Base-by-base conservation (phyloP, 92 coral and sea anemone species). In the Bergia sp. region DNA sequence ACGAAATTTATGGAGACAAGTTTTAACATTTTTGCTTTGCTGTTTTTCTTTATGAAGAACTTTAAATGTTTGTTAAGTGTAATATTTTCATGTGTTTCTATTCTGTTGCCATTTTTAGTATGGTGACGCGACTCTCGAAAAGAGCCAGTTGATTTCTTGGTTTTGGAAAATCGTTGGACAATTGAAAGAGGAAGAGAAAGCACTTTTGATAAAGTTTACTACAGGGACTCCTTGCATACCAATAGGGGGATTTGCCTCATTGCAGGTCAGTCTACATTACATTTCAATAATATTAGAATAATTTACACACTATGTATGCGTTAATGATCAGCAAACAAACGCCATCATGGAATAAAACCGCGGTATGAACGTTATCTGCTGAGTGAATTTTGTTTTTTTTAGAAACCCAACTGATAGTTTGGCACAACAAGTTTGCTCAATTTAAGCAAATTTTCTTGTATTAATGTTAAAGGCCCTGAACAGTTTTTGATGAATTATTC, bases 151-250 rank as follows among this genome's bases (percentile, higher is more conserved):
- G 69, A 93, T 96, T 41, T 44, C 76, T 16, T 96, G 99, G 99
- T 95, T 96, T 69, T 96, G 99, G 99, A 85, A 91, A 44, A 79
- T 93, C 1, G 92, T 96, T 37, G 89, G 89, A 21, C 93, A 91
- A 37, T 88, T 96, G 43, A 96, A 96, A 65, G 98, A 96, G 58
- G 98, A 96, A 78, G 99, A 96, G 81, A 95, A 95, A 89, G 99
- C 98, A 15, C 84, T 96, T 89, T 77, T 96, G 79, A 76, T 96
- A 85, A 93, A 96, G 89, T 96, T 96, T 75, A 92, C 98, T 20
- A 96, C 99, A 3, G 99, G 99, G 4, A 90, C 97, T 4, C 98
- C 99, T 39, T 96, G 98, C 82, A 88, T 96, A 47, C 99, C 99
- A 4, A 74, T 94, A 38, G 99, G 99, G 37, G 99, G 99, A 55